Evolutionary conservation across 2,797 vertebrate genomes (phyloP).

Genomic region (Hypotaenidia philippensis): DNA sequence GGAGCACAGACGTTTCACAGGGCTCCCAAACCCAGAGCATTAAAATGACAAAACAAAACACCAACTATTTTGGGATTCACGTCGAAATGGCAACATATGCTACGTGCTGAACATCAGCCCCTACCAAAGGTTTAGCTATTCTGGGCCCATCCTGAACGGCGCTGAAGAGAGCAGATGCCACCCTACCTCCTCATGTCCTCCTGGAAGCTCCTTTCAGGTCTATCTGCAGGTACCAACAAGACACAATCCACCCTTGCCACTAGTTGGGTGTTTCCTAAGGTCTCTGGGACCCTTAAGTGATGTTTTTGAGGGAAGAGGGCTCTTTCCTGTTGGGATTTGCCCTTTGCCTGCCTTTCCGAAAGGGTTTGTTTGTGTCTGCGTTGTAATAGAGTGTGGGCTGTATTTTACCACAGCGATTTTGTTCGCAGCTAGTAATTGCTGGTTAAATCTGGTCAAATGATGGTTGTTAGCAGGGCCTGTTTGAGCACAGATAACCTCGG

Average conservation of each 20-base stretch:
- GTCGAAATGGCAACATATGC: constrained; percentile 63
- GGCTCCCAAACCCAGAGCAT: not conserved
- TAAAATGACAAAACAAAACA: constrained; percentile 5
- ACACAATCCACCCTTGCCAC: not conserved
- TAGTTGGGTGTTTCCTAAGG: not conserved
- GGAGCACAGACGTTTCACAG: not conserved
- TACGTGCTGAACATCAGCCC: constrained; percentile 38
- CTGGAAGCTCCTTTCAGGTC: not conserved
- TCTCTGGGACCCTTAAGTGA: not conserved
- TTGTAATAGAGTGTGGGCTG: constrained; percentile 18
- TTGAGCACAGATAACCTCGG: constrained; percentile 35
- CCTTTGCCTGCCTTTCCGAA: not conserved
- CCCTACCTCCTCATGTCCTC: not conserved
- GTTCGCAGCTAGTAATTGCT: constrained; percentile 59
- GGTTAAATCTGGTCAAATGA: constrained; percentile 58
- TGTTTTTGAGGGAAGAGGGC: not conserved
- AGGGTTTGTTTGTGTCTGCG: constrained; percentile 49
- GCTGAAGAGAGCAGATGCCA: constrained; percentile 9
- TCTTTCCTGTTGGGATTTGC: constrained; percentile 10
- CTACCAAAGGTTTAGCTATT: constrained; percentile 39
- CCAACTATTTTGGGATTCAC: constrained; percentile 36
- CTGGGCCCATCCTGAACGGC: constrained; percentile 4
- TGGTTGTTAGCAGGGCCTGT: constrained; percentile 31
- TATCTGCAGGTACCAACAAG: not conserved
- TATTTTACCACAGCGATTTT: constrained; percentile 38